These are phyloP conservation scores for Toxotes chatareus DNA, from an alignment of 2,113 vertebrate species.

Conservation along the genomic window DNA sequence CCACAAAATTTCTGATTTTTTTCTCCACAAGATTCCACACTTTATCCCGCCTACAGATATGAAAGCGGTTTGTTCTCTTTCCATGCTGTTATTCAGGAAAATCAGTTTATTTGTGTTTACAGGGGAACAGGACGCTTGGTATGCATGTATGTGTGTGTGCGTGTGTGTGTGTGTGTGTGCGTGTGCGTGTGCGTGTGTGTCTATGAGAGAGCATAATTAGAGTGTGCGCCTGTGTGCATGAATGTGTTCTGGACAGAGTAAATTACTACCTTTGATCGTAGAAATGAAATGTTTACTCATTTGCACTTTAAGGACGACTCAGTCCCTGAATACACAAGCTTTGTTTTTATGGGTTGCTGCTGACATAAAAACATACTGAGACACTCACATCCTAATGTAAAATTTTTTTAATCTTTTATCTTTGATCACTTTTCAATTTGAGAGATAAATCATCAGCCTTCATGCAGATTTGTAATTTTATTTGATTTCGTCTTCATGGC, in stretches of 20 bases:
- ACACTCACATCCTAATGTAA: constrained; percentile 3
- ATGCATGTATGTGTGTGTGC: constrained; percentile 39
- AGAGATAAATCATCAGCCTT: background rate
- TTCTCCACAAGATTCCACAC: constrained; percentile 9
- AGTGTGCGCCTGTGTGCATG: constrained; percentile 21
- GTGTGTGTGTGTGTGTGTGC: constrained; percentile 9
- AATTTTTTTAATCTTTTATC: background rate
- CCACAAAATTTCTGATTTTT: background rate
- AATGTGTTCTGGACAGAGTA: constrained; percentile 55
- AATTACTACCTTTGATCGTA: constrained; percentile 70
- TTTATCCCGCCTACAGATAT: constrained; percentile 34
- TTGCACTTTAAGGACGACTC: constrained; percentile 71
- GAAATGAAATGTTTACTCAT: constrained; percentile 70
- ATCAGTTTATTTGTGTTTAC: constrained; percentile 52
- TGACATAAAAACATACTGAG: constrained; percentile 27
- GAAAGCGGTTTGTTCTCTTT: constrained; percentile 22
- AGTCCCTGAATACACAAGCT: constrained; percentile 28
- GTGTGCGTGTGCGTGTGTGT: constrained; percentile 28
- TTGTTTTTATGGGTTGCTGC: constrained; percentile 48
- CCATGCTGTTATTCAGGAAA: constrained; percentile 49
- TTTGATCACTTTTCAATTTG: background rate
- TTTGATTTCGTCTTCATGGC: background rate
- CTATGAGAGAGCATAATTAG: constrained; percentile 33
- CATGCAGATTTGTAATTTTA: constrained; percentile 7
- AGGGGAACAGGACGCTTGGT: constrained; percentile 29